A percentile compares a stretch with the other conserved stretches of the same genome.
phyloP scores from a whole-genome alignment of 2,797 vertebrate species.

The Hafferia zeledoni region DNA sequence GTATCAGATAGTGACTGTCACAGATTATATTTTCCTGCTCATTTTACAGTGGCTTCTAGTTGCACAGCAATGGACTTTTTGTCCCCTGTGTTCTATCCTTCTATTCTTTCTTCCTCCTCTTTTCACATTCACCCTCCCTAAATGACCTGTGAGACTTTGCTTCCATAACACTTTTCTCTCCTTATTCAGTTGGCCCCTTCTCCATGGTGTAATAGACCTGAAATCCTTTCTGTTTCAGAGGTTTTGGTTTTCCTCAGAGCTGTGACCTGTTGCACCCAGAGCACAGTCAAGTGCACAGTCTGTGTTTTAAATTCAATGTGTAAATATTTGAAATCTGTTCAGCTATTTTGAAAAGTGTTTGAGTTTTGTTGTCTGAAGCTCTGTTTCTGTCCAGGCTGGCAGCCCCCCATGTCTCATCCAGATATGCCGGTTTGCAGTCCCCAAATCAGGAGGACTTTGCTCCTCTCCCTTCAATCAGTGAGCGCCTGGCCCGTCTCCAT shows the following conservation, averaged over 20 bases:
- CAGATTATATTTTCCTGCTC: neutral
- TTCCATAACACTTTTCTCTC: neutral
- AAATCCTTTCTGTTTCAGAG: neutral
- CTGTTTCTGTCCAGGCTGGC: conserved; percentile 4
- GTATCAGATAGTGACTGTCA: neutral
- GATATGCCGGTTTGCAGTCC: neutral
- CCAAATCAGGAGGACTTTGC: conserved; percentile 71
- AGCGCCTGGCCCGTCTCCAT: conserved; percentile 84
- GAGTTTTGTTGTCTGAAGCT: neutral
- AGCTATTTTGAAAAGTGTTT: neutral
- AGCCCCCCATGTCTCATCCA: neutral
- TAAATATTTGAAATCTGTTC: neutral
- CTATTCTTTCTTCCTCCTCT: neutral
- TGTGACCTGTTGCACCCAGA: accelerated
- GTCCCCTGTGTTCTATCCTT: neutral
- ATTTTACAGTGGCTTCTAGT: neutral
- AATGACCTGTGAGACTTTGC: neutral
- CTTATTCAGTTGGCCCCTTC: accelerated
- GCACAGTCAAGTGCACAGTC: neutral
- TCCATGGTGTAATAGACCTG: neutral
- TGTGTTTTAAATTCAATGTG: neutral
- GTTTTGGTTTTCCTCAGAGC: neutral
- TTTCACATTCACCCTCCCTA: neutral
- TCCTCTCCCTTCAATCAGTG: conserved; percentile 85
- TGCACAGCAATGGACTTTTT: neutral